These are phyloP conservation scores for Oreochromis tanganicae DNA, from an alignment of 2,113 vertebrate species.

Conservation along the genomic window DNA sequence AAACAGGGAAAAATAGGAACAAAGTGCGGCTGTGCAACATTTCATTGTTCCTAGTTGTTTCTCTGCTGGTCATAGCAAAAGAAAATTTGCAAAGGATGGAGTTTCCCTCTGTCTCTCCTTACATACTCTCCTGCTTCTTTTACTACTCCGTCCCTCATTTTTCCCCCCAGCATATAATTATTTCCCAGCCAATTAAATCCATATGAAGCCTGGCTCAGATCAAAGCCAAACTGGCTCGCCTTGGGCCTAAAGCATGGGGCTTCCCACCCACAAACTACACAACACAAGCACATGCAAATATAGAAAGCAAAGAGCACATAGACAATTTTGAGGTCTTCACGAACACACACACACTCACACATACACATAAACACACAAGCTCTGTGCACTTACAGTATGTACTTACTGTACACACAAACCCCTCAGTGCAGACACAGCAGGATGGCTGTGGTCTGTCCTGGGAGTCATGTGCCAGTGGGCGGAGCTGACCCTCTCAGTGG, in stretches of 20 bases:
- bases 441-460: constrained; percentile 35
- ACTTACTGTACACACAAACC: constrained; percentile 17
- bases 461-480: constrained; percentile 37
- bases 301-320: constrained; percentile 15
- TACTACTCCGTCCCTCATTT: not conserved
- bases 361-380: not conserved
- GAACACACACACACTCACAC: not conserved
- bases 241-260: not conserved
- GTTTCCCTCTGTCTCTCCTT: not conserved
- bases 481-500: constrained; percentile 39
- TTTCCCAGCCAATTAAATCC: constrained; percentile 61
- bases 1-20: not conserved
- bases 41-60: not conserved
- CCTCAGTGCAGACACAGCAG: constrained; percentile 26
- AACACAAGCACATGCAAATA: constrained; percentile 25
- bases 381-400: not conserved
- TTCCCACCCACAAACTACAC: constrained; percentile 33
- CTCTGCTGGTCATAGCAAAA: not conserved
- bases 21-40: not conserved
- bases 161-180: constrained; percentile 40
- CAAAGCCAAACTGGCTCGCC: constrained; percentile 35
- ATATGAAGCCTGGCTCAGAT: constrained; percentile 59
- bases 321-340: constrained; percentile 7
- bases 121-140: not conserved
- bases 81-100: not conserved